Conservation (phyloP, 1,140 invertebrate species). For the Apolygus lucorum region DNA sequence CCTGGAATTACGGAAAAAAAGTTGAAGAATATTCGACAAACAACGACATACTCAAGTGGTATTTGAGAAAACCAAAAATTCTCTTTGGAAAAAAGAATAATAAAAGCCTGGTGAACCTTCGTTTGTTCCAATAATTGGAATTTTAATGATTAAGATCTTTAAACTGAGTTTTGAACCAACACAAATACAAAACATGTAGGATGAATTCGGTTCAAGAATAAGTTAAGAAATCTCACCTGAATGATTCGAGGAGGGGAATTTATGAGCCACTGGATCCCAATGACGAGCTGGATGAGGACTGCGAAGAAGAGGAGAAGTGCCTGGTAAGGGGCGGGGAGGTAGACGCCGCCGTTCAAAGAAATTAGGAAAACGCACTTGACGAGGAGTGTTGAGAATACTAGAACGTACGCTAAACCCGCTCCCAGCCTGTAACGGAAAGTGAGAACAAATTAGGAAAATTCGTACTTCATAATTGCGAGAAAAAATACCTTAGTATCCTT, state of each 20-base stretch:
- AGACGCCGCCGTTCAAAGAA: constrained; percentile 81
- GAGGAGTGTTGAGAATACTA: constrained; percentile 84
- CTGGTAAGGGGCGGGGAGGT: constrained; percentile 83
- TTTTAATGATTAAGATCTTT: no score
- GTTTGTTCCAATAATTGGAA: no score
- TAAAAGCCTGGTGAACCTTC: no score
- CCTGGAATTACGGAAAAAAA: no score
- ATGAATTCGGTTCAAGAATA: background rate
- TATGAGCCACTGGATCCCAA: constrained; percentile 76
- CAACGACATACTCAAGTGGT: no score
- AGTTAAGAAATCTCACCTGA: constrained; percentile 36
- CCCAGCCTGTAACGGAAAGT: constrained; percentile 62
- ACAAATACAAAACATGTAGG: no score
- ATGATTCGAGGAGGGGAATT: constrained; percentile 56
- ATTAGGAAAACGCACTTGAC: constrained; percentile 91
- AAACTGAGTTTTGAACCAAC: no score
- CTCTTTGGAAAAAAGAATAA: background rate
- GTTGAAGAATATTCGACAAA: no score
- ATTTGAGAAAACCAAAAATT: no score
- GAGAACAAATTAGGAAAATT: no score
- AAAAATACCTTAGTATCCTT: no score
- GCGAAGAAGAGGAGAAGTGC: constrained; percentile 82
- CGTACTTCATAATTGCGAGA: no score
- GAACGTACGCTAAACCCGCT: constrained; percentile 73
- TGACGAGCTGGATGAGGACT: constrained; percentile 78